Evolutionary conservation across 2,113 vertebrate genomes (phyloP).

Genomic region (Apteryx owenii): DNA sequence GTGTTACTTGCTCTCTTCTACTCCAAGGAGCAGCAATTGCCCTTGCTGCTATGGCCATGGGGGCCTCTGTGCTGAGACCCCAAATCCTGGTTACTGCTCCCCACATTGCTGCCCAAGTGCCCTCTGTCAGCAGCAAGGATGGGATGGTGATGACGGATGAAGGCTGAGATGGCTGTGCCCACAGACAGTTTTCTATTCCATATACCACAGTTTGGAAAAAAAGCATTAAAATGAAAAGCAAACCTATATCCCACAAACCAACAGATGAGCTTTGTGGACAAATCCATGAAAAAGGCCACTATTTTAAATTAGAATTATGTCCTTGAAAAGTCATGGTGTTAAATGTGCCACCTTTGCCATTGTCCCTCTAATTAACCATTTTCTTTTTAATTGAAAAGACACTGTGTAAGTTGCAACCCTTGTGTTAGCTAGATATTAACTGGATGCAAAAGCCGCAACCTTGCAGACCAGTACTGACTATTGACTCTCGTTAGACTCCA

Average conservation of each 20-base stretch:
- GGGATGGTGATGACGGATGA: background rate
- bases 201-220: background rate
- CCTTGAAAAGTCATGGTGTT: background rate
- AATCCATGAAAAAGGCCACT: background rate
- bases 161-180: background rate
- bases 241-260: background rate
- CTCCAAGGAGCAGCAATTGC: background rate
- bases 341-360: background rate
- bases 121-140: accelerated
- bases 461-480: background rate
- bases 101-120: background rate
- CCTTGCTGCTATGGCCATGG: background rate
- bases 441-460: background rate
- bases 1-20: background rate
- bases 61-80: accelerated
- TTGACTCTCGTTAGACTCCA: background rate
- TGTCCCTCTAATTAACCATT: background rate
- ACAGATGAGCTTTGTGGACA: background rate
- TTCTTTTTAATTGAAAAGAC: background rate
- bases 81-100: background rate
- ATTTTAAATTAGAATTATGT: background rate
- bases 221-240: background rate
- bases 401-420: background rate
- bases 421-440: background rate
- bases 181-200: background rate